phyloP scores from a whole-genome alignment of 2,888 invertebrate species.

The Oscheius myriophilus region DNA sequence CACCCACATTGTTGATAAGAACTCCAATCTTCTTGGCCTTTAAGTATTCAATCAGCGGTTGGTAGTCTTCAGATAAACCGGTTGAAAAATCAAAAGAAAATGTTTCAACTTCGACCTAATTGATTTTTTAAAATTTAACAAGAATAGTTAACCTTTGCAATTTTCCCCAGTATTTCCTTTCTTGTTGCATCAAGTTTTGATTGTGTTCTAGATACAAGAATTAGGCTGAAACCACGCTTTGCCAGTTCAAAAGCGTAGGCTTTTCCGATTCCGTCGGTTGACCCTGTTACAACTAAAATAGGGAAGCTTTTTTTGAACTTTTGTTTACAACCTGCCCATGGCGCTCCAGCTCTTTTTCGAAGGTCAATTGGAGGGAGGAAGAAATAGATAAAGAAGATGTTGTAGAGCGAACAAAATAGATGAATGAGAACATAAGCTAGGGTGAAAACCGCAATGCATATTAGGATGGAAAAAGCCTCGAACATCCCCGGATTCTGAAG shows the following conservation, averaged over 20 bases:
- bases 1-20: constrained; percentile 88
- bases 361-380: constrained; percentile 57
- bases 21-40: constrained; percentile 60
- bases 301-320: neutral
- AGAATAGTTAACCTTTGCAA: neutral
- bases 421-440: constrained; percentile 37
- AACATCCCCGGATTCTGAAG: no score
- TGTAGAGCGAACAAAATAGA: constrained; percentile 44
- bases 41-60: constrained; percentile 59
- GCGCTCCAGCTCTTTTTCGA: constrained; percentile 62
- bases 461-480: no score
- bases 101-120: constrained; percentile 57
- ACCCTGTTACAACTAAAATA: constrained; percentile 67
- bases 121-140: neutral
- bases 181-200: constrained; percentile 65
- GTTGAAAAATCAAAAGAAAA: constrained; percentile 65
- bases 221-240: constrained; percentile 63
- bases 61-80: constrained; percentile 51
- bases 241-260: constrained; percentile 69
- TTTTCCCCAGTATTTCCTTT: constrained; percentile 56
- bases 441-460: no score
- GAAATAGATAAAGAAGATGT: constrained; percentile 57
- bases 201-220: constrained; percentile 67
- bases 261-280: constrained; percentile 70
- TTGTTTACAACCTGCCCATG: constrained; percentile 67